Evolutionary conservation across 2,797 vertebrate species (phyloP).

Genomic region (Rhadinocentrus ornatus): DNA sequence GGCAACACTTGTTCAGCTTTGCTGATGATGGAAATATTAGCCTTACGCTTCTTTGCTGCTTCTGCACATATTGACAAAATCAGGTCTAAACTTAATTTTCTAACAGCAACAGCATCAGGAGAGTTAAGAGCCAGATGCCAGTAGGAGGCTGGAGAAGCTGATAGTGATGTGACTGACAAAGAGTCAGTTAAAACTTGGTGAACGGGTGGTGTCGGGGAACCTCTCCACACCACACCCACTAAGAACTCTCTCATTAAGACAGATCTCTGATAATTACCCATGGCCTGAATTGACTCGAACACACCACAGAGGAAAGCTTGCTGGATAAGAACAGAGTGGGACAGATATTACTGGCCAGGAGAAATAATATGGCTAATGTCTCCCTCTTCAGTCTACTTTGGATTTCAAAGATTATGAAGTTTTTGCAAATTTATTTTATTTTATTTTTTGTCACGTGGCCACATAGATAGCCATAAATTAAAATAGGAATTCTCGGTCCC

Average conservation of each 20-base stretch:
- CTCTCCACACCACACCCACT: constrained; percentile 56
- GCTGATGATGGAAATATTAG: constrained; percentile 76
- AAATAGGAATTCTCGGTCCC: constrained; percentile 22
- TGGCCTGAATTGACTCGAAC: constrained; percentile 36
- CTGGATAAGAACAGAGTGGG: constrained; percentile 32
- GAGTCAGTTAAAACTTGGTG: constrained; percentile 57
- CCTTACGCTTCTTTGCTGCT: constrained; percentile 59
- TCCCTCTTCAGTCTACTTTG: constrained; percentile 77
- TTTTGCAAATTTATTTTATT: not conserved
- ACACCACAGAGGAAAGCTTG: constrained; percentile 54
- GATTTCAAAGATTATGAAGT: not conserved
- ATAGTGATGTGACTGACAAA: constrained; percentile 60
- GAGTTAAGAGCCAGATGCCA: constrained; percentile 74
- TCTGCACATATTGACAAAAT: constrained; percentile 62
- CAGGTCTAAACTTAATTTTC: constrained; percentile 77
- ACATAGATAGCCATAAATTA: constrained; percentile 37
- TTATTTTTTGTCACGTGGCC: constrained; percentile 9
- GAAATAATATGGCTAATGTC: constrained; percentile 68
- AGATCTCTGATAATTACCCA: constrained; percentile 53
- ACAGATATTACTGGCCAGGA: constrained; percentile 28
- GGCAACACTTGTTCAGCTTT: constrained; percentile 76
- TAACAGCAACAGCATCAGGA: constrained; percentile 26
- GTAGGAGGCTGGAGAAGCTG: constrained; percentile 33
- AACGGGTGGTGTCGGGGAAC: constrained; percentile 23
- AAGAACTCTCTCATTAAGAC: constrained; percentile 74